A percentile compares a stretch with the other conserved stretches of the same genome.
Evolutionary conservation across 2,888 invertebrate genomes (phyloP).

Genomic region (Microplitis manilae): DNA sequence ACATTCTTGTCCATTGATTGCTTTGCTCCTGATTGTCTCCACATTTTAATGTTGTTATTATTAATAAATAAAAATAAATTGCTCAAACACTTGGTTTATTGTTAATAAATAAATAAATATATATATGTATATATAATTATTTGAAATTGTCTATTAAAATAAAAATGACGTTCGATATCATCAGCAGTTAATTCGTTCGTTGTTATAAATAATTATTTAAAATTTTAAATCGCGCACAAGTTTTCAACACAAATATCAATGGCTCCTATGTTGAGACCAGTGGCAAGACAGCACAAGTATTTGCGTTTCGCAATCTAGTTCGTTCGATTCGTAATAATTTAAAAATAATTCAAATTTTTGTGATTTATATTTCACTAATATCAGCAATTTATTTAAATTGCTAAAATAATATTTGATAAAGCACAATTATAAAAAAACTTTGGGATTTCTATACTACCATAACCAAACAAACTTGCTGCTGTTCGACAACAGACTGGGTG

Average conservation of each 20-base stretch:
- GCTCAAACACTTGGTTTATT: not conserved
- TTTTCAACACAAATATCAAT: not conserved
- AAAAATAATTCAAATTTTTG: not conserved
- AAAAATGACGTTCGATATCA: not conserved
- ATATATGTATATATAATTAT: not conserved
- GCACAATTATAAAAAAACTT: not conserved
- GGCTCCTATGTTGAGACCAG: not conserved
- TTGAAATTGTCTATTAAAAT: not conserved
- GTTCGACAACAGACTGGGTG: conserved; percentile 12
- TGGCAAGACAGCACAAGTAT: not conserved
- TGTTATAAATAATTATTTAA: not conserved
- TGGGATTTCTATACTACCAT: not conserved
- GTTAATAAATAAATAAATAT: not conserved
- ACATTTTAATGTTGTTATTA: conserved; percentile 47
- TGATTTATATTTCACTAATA: too few relatives aligned
- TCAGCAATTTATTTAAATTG: too few relatives aligned
- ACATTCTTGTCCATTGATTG: conserved; percentile 51
- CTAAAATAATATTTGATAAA: too few relatives aligned
- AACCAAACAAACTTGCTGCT: not conserved
- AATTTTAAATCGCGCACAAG: not conserved
- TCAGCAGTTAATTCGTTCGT: not conserved
- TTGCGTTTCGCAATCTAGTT: conserved; percentile 10
- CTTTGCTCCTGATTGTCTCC: conserved; percentile 46
- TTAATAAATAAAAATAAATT: not conserved
- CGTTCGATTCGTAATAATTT: not conserved